Conservation (phyloP, 2,797 vertebrate genomes). For the Xyrichtys novacula region DNA sequence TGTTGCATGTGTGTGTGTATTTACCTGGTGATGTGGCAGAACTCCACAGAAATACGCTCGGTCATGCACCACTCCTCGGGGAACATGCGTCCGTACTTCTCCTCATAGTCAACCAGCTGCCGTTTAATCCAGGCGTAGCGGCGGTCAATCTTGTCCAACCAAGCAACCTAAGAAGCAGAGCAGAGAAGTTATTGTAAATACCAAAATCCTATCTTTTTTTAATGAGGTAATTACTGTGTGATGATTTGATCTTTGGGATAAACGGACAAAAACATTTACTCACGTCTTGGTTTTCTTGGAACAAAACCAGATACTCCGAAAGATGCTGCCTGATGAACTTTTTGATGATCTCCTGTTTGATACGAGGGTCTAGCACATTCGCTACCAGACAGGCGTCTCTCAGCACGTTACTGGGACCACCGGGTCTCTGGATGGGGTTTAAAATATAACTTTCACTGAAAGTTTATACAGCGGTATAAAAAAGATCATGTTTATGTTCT, state of each 20-base stretch:
- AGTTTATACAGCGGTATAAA: background rate
- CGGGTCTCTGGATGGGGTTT: constrained; percentile 85
- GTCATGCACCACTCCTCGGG: constrained; percentile 97
- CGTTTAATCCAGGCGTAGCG: constrained; percentile 99
- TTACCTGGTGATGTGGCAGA: constrained; percentile 95
- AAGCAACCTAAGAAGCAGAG: constrained; percentile 87
- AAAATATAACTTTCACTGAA: background rate
- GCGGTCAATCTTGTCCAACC: constrained; percentile 97
- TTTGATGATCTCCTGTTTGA: constrained; percentile 99
- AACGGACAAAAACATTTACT: constrained; percentile 67
- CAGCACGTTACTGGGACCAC: constrained; percentile 96
- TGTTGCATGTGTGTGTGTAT: background rate
- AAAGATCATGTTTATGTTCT: no score
- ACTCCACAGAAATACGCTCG: constrained; percentile 96
- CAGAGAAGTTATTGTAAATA: background rate
- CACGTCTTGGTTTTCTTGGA: constrained; percentile 99
- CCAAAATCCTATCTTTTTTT: background rate
- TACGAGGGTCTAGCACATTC: constrained; percentile 95
- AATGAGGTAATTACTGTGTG: no score
- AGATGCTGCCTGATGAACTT: constrained; percentile 99
- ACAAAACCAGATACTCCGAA: constrained; percentile 96
- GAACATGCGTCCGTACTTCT: constrained; percentile 98
- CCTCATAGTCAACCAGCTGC: constrained; percentile 97
- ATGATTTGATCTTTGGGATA: background rate
- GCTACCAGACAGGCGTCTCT: constrained; percentile 96